Conservation (phyloP, 2,797 vertebrate genomes). For the Lycodopsis pacificus region DNA sequence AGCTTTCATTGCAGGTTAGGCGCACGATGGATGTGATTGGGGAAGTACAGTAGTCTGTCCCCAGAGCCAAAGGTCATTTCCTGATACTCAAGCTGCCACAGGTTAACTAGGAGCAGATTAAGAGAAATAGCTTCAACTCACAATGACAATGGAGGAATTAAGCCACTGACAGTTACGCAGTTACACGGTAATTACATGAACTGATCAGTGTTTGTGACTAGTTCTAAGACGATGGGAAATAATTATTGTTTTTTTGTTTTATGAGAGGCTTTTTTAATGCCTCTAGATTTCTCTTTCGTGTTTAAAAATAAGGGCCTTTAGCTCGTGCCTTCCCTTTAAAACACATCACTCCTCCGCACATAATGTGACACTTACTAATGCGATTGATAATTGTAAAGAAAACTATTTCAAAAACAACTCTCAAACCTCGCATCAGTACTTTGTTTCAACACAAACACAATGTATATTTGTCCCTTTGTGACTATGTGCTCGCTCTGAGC, state of each 20-base stretch:
- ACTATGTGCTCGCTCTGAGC: background rate
- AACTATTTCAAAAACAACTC: slow-evolving; percentile 18
- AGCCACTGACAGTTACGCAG: slow-evolving; percentile 4
- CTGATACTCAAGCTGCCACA: slow-evolving; percentile 74
- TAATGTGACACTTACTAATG: background rate
- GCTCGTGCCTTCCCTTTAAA: slow-evolving; percentile 47
- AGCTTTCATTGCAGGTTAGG: slow-evolving; percentile 75
- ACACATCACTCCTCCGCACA: slow-evolving; percentile 24
- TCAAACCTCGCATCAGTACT: background rate
- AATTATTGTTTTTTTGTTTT: background rate
- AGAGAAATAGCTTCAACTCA: slow-evolving; percentile 68
- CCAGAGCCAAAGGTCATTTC: slow-evolving; percentile 79
- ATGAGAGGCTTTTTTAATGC: background rate
- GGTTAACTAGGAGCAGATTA: slow-evolving; percentile 80
- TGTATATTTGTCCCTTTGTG: slow-evolving; percentile 1
- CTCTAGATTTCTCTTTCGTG: slow-evolving; percentile 67
- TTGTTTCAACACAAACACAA: slow-evolving; percentile 4
- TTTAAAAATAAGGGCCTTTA: slow-evolving; percentile 76
- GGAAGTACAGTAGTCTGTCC: slow-evolving; percentile 84
- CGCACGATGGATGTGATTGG: slow-evolving; percentile 80
- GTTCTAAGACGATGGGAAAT: background rate
- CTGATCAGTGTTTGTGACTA: slow-evolving; percentile 6
- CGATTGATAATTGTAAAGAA: slow-evolving; percentile 46
- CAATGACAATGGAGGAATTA: slow-evolving; percentile 58
- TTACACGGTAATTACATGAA: slow-evolving; percentile 25